These are phyloP conservation scores for Catostylus mosaicus DNA, from an alignment of 30 jellyfish, hydroid and myxozoan species.

Conservation along the genomic window DNA sequence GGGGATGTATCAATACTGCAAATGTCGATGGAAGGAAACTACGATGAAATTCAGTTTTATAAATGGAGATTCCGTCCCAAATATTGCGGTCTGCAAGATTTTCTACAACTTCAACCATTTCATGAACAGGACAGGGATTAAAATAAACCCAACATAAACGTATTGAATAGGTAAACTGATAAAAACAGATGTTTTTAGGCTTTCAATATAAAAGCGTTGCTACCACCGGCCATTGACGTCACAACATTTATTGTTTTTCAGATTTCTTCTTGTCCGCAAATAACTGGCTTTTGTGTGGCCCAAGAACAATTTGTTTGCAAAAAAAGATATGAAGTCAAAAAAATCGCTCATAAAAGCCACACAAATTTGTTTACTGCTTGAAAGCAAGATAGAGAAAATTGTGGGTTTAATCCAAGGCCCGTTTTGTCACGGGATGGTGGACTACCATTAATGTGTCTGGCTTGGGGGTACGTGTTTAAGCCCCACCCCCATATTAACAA, in stretches of 20 bases:
- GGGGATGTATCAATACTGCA: conserved; percentile 9
- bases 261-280: conserved; percentile 3
- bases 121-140: conserved; percentile 7
- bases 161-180: conserved; percentile 44
- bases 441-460: too few relatives aligned
- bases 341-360: neutral
- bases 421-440: too few relatives aligned
- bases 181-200: conserved; percentile 42
- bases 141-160: conserved; percentile 21
- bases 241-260: neutral
- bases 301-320: neutral
- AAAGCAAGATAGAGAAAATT: neutral
- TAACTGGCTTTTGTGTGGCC: neutral
- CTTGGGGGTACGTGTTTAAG: too few relatives aligned
- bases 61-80: neutral
- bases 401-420: too few relatives aligned
- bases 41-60: neutral
- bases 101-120: neutral
- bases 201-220: conserved; percentile 49
- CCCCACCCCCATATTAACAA: too few relatives aligned
- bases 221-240: conserved; percentile 47
- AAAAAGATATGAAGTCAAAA: neutral
- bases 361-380: neutral
- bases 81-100: neutral
- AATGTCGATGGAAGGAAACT: neutral